A percentile compares a stretch with the other conserved stretches of the same genome.
These are phyloP conservation scores for Cryptotermes secundus DNA, from an alignment of 1,140 invertebrate genomes.

Conservation along the genomic window DNA sequence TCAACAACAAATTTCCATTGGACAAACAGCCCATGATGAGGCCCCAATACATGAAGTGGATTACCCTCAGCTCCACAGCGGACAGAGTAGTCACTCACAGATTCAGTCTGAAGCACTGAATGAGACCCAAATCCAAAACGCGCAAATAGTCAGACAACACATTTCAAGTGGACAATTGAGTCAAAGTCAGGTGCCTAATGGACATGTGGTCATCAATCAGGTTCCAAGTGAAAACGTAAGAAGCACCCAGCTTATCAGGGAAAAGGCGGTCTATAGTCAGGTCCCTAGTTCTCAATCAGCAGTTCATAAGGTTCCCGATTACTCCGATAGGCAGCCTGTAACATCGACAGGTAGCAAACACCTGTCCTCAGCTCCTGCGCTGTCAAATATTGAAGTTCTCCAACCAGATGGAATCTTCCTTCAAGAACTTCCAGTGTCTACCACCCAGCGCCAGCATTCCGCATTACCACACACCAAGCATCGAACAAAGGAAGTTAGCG, in stretches of 20 bases:
- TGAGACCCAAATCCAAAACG: too few relatives aligned
- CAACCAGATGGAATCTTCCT: neutral
- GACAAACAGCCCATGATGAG: neutral
- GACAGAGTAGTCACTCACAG: neutral
- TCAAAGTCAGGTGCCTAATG: neutral
- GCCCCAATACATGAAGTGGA: neutral
- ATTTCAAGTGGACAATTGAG: neutral
- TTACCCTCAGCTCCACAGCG: neutral
- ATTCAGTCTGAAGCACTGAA: too few relatives aligned
- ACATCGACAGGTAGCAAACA: neutral
- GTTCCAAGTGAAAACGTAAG: neutral
- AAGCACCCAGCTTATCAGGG: too few relatives aligned
- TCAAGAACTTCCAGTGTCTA: neutral
- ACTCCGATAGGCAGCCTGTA: neutral
- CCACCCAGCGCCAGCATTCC: neutral
- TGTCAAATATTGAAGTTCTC: neutral
- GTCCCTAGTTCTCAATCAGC: neutral
- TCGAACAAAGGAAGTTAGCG: too few relatives aligned
- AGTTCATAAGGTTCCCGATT: neutral
- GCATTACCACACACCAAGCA: neutral
- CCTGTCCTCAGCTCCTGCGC: neutral
- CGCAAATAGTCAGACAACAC: neutral
- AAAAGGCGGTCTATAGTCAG: neutral
- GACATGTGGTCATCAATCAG: neutral
- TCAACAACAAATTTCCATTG: neutral